Evolutionary conservation across 1,140 invertebrate species (phyloP).

Genomic region (Drosophila nasuta): DNA sequence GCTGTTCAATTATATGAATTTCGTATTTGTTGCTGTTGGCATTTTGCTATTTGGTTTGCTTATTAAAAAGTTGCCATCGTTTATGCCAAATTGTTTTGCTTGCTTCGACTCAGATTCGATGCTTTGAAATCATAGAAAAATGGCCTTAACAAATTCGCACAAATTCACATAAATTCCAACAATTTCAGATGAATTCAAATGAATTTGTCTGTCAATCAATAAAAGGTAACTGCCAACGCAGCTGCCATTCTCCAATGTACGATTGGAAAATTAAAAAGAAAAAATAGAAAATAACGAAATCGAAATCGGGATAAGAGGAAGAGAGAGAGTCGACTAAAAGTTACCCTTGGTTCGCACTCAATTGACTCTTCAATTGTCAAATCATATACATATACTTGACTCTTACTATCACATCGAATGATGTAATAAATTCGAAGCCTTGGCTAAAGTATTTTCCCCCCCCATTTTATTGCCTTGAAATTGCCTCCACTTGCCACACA

Average conservation of each 20-base stretch:
- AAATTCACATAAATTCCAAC: constrained; percentile 31
- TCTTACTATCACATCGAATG: not conserved
- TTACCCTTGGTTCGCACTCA: not conserved
- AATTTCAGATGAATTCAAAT: constrained; percentile 26
- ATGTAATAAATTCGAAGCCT: not conserved
- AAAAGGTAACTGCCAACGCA: constrained; percentile 39
- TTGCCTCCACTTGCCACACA: not conserved
- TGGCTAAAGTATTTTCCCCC: not conserved
- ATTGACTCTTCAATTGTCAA: not conserved
- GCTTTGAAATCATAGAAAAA: constrained; percentile 22
- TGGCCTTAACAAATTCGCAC: constrained; percentile 11
- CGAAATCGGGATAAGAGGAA: not conserved
- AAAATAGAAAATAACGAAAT: not conserved
- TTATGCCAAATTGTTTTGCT: constrained; percentile 62
- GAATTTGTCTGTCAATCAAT: constrained; percentile 53
- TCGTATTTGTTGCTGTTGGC: constrained; percentile 39
- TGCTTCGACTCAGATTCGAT: constrained; percentile 26
- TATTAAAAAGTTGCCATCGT: constrained; percentile 74
- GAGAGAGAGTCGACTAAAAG: not conserved
- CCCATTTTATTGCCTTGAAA: not conserved
- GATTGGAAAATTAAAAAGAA: constrained; percentile 27
- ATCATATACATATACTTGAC: not conserved
- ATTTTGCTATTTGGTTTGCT: constrained; percentile 47
- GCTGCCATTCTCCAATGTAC: constrained; percentile 10
- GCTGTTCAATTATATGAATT: constrained; percentile 63